Evolutionary conservation across 1,140 invertebrate species (phyloP).

Genomic region (Pseudomyrmex sp.): DNA sequence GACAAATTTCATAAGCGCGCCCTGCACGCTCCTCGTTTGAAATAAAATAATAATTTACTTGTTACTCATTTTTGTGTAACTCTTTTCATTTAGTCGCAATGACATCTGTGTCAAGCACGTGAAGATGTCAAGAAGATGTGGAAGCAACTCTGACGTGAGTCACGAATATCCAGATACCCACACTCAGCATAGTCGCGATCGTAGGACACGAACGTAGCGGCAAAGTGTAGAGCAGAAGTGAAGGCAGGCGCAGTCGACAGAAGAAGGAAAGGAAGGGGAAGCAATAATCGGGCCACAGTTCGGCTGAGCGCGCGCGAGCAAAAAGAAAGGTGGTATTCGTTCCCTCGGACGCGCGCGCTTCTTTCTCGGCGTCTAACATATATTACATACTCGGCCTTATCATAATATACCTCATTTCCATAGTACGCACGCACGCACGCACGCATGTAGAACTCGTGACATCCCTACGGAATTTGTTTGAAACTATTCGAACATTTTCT

Average conservation of each 20-base stretch:
- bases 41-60: no score
- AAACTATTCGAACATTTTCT: no score
- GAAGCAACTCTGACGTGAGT: no score
- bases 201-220: background rate
- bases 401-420: background rate
- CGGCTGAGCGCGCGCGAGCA: constrained; percentile 45
- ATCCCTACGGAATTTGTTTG: no score
- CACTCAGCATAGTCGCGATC: background rate
- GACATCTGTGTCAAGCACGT: no score
- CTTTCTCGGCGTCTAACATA: background rate
- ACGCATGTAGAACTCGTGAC: background rate
- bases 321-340: constrained; percentile 65
- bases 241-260: background rate
- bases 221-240: background rate
- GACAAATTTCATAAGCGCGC: no score
- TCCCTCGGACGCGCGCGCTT: background rate
- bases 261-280: background rate
- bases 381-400: background rate
- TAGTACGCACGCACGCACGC: constrained; percentile 1
- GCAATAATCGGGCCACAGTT: constrained; percentile 62
- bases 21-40: no score
- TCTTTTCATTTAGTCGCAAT: no score
- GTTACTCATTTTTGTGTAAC: no score
- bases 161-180: no score
- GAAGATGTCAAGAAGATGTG: no score